Evolutionary conservation across 2,888 invertebrate species (phyloP), one percentile per base, ranked within the genome.

Genomic region (Augochlorella aurata): DNA sequence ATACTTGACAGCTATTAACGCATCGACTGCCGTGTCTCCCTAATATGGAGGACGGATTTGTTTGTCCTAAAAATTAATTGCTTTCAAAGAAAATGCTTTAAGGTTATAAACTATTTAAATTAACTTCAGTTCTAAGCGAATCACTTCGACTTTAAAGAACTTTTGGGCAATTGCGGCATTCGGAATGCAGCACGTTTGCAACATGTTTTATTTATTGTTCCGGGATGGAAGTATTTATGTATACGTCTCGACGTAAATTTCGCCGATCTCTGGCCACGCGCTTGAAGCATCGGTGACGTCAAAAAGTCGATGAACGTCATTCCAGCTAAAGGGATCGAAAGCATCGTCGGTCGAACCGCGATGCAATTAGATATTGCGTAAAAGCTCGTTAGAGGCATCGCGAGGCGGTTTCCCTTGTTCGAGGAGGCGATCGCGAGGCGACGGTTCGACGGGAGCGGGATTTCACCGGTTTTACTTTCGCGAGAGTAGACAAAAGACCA

Each of bases 391-490:
- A 61, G 61, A 8, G 9, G 29, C 61, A 7, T 49, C 47, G 38
- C 47, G 10, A 49, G 14, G 14, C 61, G 16, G 29, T 61, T 29
- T 16, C 24, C 61, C 61, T 9, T 61, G 24, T 7, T 24, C 38
- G 58, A 14, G 58, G n/a, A 58, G 58, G 24, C 58, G 58, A 58
- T 58, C 24, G 58, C 54, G 49, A 49, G 12, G 54, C 52, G 49
- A 49, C n/a, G n/a, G 9, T 52, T 44, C 24, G 77, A 44, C 29
- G 77, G 10, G 16, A 16, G 49, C 49, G 16, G 14, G 77, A 79
- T 79, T 69, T 79, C 73, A 47, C 67, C 47, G 68, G 54, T 52
- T 79, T 65, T 54, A 54, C 69, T 81, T 79, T 73, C 69, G 73
- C 63, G 5, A 18, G 16, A 1, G 14, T 0, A 24, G 49, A 44